Base-by-base conservation (phyloP, 2,888 invertebrate genomes). In the Drosophila helvetica region DNA sequence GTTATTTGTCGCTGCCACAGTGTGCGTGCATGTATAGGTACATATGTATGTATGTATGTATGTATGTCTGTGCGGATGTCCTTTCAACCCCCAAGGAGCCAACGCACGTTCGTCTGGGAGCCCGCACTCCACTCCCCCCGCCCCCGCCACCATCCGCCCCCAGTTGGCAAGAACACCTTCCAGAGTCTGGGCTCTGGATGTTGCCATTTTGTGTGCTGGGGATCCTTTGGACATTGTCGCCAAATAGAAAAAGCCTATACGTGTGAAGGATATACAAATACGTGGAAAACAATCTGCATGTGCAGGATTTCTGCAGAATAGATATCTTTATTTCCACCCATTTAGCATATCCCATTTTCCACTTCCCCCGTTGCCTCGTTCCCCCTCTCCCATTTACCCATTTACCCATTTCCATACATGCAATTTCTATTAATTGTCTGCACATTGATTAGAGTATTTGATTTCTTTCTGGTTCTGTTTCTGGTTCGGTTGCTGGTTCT, bases 141-240 rank as follows among this genome's bases (percentile, higher is more conserved):
- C n/a, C n/a, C n/a, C n/a, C n/a, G n/a, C n/a, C n/a, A n/a, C n/a
- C n/a, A n/a, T n/a, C 9, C 9, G 18, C 15, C 12, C 33, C n/a
- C 10, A 17, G 25, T 8, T 2, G 12, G 68, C 50, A 47, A 52
- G 57, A n/a, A 2, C 68, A 51, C 68, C 47, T 57, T 65, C 42
- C 42, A 27, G 67, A 47, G 52, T 58, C 51, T 8, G 22, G 18
- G 50, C 27, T 71, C 15, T 38, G n/a, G 56, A 43, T 64, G 73
- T 74, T 68, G 71, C 71, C 71, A 71, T 71, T 71, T 71, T 71
- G 71, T 57, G 72, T 48, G 38, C 7, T 7, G 5, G 30, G 58
- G 51, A 66, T 80, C 75, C 73, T 83, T 82, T 81, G 80, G 80
- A 83, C 83, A 72, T 75, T 86, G 86, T 82, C 81, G 80, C 78